phyloP scores from a whole-genome alignment of 2,797 vertebrate genomes.

The Anabacerthia variegaticeps region DNA sequence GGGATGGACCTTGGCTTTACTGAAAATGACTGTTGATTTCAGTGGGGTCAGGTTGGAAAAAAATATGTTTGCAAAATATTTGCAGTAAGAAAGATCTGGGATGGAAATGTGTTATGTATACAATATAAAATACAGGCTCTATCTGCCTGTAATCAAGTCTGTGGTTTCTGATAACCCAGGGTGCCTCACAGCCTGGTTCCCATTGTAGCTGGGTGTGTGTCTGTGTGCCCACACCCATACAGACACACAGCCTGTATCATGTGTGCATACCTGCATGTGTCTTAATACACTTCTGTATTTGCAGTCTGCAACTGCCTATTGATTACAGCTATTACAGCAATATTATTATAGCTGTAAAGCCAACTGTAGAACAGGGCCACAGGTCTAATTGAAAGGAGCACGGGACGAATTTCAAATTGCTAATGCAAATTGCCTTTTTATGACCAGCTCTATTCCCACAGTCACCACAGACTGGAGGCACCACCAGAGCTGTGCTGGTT shows the following conservation, averaged over 20 bases:
- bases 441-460: neutral
- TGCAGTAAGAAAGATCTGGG: neutral
- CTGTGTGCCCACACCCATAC: neutral
- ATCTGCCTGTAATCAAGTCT: neutral
- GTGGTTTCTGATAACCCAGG: neutral
- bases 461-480: neutral
- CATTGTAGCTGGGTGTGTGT: neutral
- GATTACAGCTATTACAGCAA: neutral
- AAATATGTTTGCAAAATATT: neutral
- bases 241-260: neutral
- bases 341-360: slow-evolving; percentile 16
- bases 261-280: neutral
- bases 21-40: neutral
- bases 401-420: slow-evolving; percentile 18
- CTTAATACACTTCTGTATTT: neutral
- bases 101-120: neutral
- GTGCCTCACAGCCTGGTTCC: neutral
- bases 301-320: neutral
- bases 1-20: neutral
- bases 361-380: neutral
- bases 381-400: slow-evolving; percentile 46
- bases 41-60: neutral
- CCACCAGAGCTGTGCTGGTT: neutral
- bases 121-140: neutral
- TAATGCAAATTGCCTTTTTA: slow-evolving; percentile 27